Evolutionary conservation across 2,113 vertebrate genomes (phyloP).

Genomic region (Lates calcarifer): DNA sequence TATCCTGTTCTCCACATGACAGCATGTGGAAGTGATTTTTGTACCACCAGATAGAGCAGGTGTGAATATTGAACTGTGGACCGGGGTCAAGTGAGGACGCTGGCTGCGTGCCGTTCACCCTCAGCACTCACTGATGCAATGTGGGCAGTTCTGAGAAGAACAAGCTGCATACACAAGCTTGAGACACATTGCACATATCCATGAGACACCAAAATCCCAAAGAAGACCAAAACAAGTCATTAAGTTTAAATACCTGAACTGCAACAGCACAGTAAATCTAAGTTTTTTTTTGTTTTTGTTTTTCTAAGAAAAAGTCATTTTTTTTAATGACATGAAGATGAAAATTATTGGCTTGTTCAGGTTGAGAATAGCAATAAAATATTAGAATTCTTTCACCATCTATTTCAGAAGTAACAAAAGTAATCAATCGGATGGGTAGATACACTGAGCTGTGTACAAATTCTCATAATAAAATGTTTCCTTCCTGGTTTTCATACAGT

Average conservation of each 20-base stretch:
- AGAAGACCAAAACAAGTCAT: neutral
- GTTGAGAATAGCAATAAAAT: neutral
- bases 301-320: too few relatives aligned
- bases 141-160: neutral
- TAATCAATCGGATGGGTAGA: too few relatives aligned
- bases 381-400: neutral
- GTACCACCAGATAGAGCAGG: slow-evolving; percentile 30
- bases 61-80: slow-evolving; percentile 62
- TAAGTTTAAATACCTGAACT: neutral
- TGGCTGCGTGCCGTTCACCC: slow-evolving; percentile 34
- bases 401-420: neutral
- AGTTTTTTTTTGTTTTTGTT: neutral
- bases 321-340: neutral
- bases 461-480: neutral
- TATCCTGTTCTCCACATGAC: neutral
- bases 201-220: neutral
- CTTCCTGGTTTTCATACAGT: neutral
- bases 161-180: neutral
- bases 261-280: neutral
- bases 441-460: neutral
- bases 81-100: slow-evolving; percentile 10
- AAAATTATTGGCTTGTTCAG: neutral
- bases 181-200: neutral
- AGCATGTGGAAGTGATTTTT: slow-evolving; percentile 46
- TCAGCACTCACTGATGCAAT: neutral